Conservation (phyloP, 2,797 vertebrate genomes). For the Spinibarbus caldwelli region DNA sequence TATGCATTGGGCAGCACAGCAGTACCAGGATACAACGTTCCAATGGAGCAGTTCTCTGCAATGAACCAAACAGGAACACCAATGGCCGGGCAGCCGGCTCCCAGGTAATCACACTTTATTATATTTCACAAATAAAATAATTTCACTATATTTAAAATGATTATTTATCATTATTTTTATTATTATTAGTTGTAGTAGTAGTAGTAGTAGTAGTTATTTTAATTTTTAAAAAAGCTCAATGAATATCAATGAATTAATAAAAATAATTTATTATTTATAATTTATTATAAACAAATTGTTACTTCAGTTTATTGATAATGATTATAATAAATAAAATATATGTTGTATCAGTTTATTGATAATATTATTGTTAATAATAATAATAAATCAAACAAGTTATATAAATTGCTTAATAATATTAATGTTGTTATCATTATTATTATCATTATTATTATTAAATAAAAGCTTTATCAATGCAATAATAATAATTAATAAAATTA, state of each 20-base stretch:
- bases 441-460: too few species aligned
- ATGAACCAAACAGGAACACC: conserved; percentile 81
- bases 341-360: background rate
- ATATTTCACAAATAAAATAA: background rate
- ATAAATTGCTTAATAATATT: too few species aligned
- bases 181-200: too few species aligned
- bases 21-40: conserved; percentile 87
- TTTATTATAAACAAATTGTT: background rate
- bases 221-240: too few species aligned
- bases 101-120: conserved; percentile 65
- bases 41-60: conserved; percentile 88
- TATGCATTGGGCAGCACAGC: conserved; percentile 84
- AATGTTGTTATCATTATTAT: too few species aligned
- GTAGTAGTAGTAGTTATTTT: too few species aligned
- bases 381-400: too few species aligned
- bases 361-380: background rate
- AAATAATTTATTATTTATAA: background rate
- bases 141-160: background rate
- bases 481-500: too few species aligned
- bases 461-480: too few species aligned
- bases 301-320: background rate
- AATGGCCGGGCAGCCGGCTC: conserved; percentile 80
- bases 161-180: background rate
- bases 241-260: background rate
- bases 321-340: background rate